A percentile compares a stretch with the other conserved stretches of the same genome.
phyloP scores from a whole-genome alignment of 92 coral and sea anemone species.

The Diadumene lineata region DNA sequence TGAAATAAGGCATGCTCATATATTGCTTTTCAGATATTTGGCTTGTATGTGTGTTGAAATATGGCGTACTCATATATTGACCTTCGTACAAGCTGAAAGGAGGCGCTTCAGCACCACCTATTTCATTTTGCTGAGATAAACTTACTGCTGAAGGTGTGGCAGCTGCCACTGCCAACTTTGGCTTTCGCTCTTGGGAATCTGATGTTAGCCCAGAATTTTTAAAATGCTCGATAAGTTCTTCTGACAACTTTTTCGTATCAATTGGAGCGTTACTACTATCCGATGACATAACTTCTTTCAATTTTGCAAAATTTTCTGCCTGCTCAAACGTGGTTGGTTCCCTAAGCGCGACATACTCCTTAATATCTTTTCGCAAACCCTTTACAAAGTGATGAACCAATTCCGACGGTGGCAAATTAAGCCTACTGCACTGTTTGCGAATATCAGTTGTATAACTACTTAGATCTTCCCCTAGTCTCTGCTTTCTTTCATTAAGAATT shows the following conservation, averaged over 20 bases:
- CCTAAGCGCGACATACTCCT: constrained; percentile 13
- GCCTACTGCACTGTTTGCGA: constrained; percentile 6
- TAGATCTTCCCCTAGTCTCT: neutral
- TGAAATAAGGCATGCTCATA: no score
- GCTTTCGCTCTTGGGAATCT: no score
- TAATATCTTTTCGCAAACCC: neutral
- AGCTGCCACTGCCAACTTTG: no score
- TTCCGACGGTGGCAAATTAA: neutral
- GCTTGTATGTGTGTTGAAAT: no score
- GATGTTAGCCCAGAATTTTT: neutral
- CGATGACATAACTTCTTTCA: constrained; percentile 16
- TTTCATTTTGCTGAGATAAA: no score
- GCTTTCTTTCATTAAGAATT: neutral
- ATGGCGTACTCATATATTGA: no score
- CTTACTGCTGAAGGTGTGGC: no score
- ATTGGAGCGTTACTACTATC: neutral
- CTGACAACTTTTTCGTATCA: constrained; percentile 8
- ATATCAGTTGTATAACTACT: neutral
- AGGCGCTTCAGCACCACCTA: no score
- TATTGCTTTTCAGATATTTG: no score
- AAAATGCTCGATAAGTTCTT: constrained; percentile 4
- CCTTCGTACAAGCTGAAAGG: no score
- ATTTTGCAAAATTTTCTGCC: constrained; percentile 24
- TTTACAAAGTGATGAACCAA: constrained; percentile 12
- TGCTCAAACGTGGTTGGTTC: constrained; percentile 4